A percentile compares a stretch with the other conserved stretches of the same genome.
Conservation (phyloP, 1,140 invertebrate genomes). For the Scaptomyza pallida region DNA sequence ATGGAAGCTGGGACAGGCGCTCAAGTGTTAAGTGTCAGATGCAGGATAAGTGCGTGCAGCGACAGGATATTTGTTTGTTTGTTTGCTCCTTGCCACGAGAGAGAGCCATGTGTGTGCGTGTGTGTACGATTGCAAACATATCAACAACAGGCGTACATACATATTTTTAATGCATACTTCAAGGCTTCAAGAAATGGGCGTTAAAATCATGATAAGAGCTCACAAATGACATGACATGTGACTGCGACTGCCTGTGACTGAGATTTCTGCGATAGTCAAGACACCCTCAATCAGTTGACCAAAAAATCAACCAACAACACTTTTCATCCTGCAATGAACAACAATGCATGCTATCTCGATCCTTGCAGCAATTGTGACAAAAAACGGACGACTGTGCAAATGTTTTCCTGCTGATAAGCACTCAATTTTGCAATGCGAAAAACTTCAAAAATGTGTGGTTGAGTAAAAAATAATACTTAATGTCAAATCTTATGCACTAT, state of each 20-base stretch:
- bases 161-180: slow-evolving; percentile 48
- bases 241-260: slow-evolving; percentile 8
- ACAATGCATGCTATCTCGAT: slow-evolving; percentile 19
- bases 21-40: slow-evolving; percentile 82
- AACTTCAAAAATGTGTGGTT: no score
- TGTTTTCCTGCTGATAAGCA: not conserved
- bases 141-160: slow-evolving; percentile 35
- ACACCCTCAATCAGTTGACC: slow-evolving; percentile 31
- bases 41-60: slow-evolving; percentile 77
- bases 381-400: not conserved
- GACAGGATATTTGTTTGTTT: slow-evolving; percentile 77
- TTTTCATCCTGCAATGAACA: slow-evolving; percentile 20
- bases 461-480: no score
- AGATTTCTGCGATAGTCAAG: slow-evolving; percentile 18
- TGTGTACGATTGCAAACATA: slow-evolving; percentile 52
- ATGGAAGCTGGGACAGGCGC: slow-evolving; percentile 56
- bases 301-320: slow-evolving; percentile 39
- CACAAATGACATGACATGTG: slow-evolving; percentile 20
- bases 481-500: no score
- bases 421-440: no score
- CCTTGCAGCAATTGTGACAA: slow-evolving; percentile 9
- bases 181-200: slow-evolving; percentile 25
- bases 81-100: slow-evolving; percentile 40
- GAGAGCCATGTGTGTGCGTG: slow-evolving; percentile 4
- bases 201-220: slow-evolving; percentile 42